Evolutionary conservation across 1,140 invertebrate species (phyloP), one percentile per base, ranked within the genome.

Genomic region (Calephelis nemesis): DNA sequence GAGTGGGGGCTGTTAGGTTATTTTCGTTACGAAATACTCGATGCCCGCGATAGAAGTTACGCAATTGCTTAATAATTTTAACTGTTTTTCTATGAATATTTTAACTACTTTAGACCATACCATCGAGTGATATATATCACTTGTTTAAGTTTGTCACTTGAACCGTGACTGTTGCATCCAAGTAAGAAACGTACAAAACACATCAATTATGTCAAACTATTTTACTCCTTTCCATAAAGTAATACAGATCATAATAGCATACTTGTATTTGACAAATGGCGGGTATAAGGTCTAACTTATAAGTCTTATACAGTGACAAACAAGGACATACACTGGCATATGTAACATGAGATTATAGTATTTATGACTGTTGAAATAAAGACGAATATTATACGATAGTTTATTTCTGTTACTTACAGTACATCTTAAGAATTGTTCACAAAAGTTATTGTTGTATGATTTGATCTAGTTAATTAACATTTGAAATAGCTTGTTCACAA

Each of bases 221-320:
- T 50, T 13, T 50, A 50, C 7, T 50, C 49, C 49, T 50, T 50
- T 50, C 13, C n/a, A 50, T 50, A 50, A 13, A n/a, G 13, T 13
- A 13, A 50, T 50, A 50, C 49, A 50, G 49, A 50, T 50, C 49
- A 50, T 50, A 50, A 50, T 50, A 13, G 49, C 49, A 10, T 54
- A 54, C 15, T 30, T 13, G 52, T 54, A 13, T 54, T 52, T 54
- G 52, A 58, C 19, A 58, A 39, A 58, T 58, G 19, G 19, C 52
- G 11, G 52, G 30, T 10, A 58, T 58, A 8, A 58, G 52, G 52
- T 58, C 10, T 58, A 39, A 39, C 52, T 12, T 58, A 39, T 58
- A 30, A 58, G 10, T 58, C 19, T 19, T 58, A 8, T 11, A 58
- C 10, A 30, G 52, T 58, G 30, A 58, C 0, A 15, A 3, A 39